phyloP scores from a whole-genome alignment of 92 coral and sea anemone species.

The Heliopora coerulea region DNA sequence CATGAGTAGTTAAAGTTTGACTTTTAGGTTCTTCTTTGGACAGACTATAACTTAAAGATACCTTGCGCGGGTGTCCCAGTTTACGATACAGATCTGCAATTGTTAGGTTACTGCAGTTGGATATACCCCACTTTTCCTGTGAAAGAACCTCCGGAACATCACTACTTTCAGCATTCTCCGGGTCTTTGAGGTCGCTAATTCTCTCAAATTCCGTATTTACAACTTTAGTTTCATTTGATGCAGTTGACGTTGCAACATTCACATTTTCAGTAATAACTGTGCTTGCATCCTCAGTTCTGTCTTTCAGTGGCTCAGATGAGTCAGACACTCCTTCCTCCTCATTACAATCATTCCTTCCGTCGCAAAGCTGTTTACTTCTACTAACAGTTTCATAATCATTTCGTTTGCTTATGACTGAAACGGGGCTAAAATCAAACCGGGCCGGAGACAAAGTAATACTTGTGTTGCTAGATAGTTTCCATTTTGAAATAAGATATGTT shows the following conservation, averaged over 20 bases:
- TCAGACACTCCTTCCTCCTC: not conserved
- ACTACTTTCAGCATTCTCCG: not conserved
- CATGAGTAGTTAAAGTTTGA: constrained; percentile 49
- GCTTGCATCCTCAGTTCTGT: not conserved
- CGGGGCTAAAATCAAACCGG: not conserved
- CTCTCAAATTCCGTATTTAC: not conserved
- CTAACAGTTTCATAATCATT: not conserved
- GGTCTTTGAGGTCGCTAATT: not conserved
- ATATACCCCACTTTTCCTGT: constrained; percentile 64
- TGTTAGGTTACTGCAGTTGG: constrained; percentile 69
- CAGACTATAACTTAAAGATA: constrained; percentile 74
- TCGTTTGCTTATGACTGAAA: not conserved
- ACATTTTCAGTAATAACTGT: not conserved
- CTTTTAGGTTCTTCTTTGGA: constrained; percentile 45
- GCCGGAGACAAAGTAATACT: constrained; percentile 13
- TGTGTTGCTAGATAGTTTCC: constrained; percentile 44
- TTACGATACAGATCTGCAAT: constrained; percentile 83
- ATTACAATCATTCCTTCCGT: constrained; percentile 12
- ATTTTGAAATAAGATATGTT: constrained; percentile 70
- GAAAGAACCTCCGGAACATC: not conserved
- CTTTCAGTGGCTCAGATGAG: not conserved
- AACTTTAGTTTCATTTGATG: not conserved
- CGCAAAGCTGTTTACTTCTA: constrained; percentile 6
- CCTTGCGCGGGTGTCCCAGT: constrained; percentile 77
- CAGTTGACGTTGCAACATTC: not conserved